Evolutionary conservation across 2,888 invertebrate genomes (phyloP), one percentile per base, ranked within the genome.

Genomic region (Meloe dianella): DNA sequence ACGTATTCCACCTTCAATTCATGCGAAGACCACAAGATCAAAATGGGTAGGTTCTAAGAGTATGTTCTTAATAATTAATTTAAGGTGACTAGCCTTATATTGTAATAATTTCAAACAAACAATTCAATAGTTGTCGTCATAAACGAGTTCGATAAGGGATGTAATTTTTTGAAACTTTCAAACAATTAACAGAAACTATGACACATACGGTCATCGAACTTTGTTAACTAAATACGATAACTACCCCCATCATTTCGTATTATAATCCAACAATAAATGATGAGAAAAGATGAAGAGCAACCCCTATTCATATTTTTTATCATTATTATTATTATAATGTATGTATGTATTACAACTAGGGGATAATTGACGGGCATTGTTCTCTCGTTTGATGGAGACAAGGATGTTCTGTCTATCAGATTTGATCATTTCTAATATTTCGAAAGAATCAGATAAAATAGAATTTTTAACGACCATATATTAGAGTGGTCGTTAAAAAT

Each of bases 271-370:
- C 24, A 24, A 14, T 24, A 20, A 1, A 2, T 24, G 24, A 10
- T 3, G 22, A 24, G 54, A 54, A 24, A 54, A 54, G 24, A 51
- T 51, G 51, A 54, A 24, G 7, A 47, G 0, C 9, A 54, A 24
- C 54, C 54, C 12, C 54, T 24, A 54, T n/a, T n/a, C n/a, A n/a
- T n/a, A n/a, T n/a, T n/a, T n/a, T n/a, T n/a, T n/a, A n/a, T n/a
- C n/a, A n/a, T n/a, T n/a, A n/a, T 54, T 47, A 47, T 54, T 54
- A 54, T 54, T 54, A 9, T 24, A 24, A 54, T 54, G 27, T 47
- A 20, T 17, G 4, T 35, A 35, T 14, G 17, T 47, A 47, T 1
- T 22, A 47, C 20, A 20, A 47, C 10, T 8, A 47, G 20, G 54
- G 12, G 54, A 54, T 54, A 54, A 54, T 24, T 54, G 54, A 54